These are phyloP conservation scores for Eumacrocentrus americanus DNA, from an alignment of 2,888 invertebrate genomes.

Conservation along the genomic window DNA sequence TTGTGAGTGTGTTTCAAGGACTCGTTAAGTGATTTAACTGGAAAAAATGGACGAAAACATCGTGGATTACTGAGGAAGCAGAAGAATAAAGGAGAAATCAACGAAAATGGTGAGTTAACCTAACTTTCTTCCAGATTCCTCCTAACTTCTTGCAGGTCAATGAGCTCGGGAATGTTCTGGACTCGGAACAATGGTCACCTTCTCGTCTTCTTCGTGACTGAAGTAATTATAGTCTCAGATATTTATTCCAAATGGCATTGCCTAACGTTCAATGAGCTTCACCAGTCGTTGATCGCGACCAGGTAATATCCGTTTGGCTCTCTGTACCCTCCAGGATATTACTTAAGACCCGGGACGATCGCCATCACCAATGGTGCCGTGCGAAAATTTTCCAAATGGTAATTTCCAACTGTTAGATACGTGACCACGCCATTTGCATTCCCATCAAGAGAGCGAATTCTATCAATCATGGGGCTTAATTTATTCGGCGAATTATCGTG, in stretches of 20 bases:
- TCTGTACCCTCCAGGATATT: slow-evolving; percentile 18
- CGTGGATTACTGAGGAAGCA: too few relatives aligned
- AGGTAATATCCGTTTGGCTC: slow-evolving; percentile 18
- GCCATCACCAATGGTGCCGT: slow-evolving; percentile 13
- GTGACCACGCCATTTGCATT: background rate
- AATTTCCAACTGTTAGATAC: slow-evolving; percentile 5
- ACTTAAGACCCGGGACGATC: slow-evolving; percentile 11
- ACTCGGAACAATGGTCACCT: slow-evolving; percentile 5
- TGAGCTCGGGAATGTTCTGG: background rate
- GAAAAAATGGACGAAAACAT: background rate
- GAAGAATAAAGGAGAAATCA: too few relatives aligned
- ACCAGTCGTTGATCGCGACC: background rate
- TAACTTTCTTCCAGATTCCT: too few relatives aligned
- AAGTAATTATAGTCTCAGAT: slow-evolving; percentile 8
- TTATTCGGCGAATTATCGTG: background rate
- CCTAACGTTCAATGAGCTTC: slow-evolving; percentile 17
- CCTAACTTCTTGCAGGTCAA: background rate
- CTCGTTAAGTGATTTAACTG: too few relatives aligned
- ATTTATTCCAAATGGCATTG: slow-evolving; percentile 4
- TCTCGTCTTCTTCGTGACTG: slow-evolving; percentile 8
- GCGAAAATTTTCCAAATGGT: slow-evolving; percentile 19
- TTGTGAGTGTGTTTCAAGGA: too few relatives aligned
- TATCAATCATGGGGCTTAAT: background rate
- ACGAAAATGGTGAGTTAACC: background rate
- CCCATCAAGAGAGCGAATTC: background rate